These are phyloP conservation scores for Halocaridina rubra DNA, from an alignment of 2,888 invertebrate species.

Conservation along the genomic window DNA sequence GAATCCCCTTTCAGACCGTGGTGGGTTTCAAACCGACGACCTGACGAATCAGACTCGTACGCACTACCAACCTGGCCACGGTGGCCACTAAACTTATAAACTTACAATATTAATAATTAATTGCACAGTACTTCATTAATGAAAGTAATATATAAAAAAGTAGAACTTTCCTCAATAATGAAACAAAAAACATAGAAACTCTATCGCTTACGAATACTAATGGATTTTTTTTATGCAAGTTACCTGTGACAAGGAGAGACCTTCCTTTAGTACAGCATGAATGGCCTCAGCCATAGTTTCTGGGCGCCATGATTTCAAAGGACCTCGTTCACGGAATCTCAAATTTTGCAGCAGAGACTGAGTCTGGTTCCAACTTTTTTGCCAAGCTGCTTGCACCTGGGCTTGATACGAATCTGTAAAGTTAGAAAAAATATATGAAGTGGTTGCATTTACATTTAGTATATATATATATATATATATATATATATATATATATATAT, in stretches of 20 bases:
- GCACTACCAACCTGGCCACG: too few relatives aligned
- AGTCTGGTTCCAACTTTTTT: slow-evolving; percentile 94
- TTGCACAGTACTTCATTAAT: too few relatives aligned
- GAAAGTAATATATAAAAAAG: too few relatives aligned
- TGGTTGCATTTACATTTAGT: background rate
- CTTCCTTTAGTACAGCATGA: slow-evolving; percentile 90
- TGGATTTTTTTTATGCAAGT: too few relatives aligned
- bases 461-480: slow-evolving; percentile 21
- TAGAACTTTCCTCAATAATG: too few relatives aligned
- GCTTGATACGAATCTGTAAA: slow-evolving; percentile 81
- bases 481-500: slow-evolving; percentile 26
- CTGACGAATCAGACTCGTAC: too few relatives aligned
- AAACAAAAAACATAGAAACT: too few relatives aligned
- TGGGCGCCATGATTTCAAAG: slow-evolving; percentile 91
- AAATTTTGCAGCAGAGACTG: slow-evolving; percentile 91
- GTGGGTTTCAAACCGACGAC: too few relatives aligned
- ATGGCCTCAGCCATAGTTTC: slow-evolving; percentile 96
- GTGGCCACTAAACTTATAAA: too few relatives aligned
- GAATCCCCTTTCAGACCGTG: too few relatives aligned
- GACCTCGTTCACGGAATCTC: slow-evolving; percentile 90
- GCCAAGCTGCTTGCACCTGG: slow-evolving; percentile 94
- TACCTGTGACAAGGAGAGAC: slow-evolving; percentile 68
- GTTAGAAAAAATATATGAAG: background rate
- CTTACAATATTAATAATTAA: too few relatives aligned
- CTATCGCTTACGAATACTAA: too few relatives aligned